A percentile compares a stretch with the other conserved stretches of the same genome.
Evolutionary conservation across 2,797 vertebrate genomes (phyloP).

Genomic region (Atherinosoma microstoma): DNA sequence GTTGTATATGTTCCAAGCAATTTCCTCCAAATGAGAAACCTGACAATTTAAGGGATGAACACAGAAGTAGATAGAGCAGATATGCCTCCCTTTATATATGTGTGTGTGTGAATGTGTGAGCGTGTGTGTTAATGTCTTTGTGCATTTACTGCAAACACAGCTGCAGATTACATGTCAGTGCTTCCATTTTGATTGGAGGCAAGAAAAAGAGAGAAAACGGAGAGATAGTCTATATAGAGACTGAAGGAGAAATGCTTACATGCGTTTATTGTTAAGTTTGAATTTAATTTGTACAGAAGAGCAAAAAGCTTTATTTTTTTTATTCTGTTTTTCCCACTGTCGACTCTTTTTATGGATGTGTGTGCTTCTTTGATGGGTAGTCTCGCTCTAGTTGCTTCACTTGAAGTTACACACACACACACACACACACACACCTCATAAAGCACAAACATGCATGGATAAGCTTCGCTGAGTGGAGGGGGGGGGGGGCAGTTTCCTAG

Average conservation of each 20-base stretch:
- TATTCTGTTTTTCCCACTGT: constrained; percentile 23
- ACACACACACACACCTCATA: constrained; percentile 16
- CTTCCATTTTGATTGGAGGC: constrained; percentile 25
- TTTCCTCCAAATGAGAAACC: constrained; percentile 68
- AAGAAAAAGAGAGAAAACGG: background rate
- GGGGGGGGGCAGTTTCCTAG: constrained; percentile 19
- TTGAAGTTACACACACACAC: constrained; percentile 18
- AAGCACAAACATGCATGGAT: constrained; percentile 31
- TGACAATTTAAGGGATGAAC: constrained; percentile 54
- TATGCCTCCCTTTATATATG: constrained; percentile 11
- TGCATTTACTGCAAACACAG: constrained; percentile 35
- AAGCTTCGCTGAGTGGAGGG: constrained; percentile 30
- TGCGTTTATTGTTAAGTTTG: constrained; percentile 48
- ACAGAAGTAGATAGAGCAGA: constrained; percentile 35
- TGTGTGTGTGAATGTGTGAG: constrained; percentile 1
- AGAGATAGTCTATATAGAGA: too few relatives aligned
- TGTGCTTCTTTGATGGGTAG: constrained; percentile 36
- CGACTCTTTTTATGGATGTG: constrained; percentile 42
- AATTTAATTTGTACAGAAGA: constrained; percentile 65
- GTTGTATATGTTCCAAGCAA: constrained; percentile 64
- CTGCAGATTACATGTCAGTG: constrained; percentile 27
- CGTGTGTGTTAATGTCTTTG: constrained; percentile 22
- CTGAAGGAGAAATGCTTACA: constrained; percentile 47
- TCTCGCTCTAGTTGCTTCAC: constrained; percentile 62
- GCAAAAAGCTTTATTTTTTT: constrained; percentile 48